These are phyloP conservation scores for Hylaea fasciaria DNA, from an alignment of 2,888 invertebrate genomes.

Conservation along the genomic window DNA sequence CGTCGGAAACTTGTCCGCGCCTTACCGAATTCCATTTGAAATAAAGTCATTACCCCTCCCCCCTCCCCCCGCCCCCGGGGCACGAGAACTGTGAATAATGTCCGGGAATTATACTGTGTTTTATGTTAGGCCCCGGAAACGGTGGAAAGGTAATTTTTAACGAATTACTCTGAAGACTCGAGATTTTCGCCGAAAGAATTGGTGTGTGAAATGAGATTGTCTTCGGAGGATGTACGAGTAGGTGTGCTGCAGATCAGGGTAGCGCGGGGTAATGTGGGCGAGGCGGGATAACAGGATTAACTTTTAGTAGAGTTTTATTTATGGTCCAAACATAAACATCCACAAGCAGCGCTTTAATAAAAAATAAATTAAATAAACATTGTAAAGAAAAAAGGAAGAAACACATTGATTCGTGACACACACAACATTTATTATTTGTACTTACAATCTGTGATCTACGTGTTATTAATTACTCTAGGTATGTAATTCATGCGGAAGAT, in stretches of 20 bases:
- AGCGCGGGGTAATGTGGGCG: slow-evolving; percentile 2
- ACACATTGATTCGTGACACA: no score
- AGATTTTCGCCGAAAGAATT: slow-evolving; percentile 61
- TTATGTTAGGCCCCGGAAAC: slow-evolving; percentile 57
- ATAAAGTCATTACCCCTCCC: slow-evolving; percentile 63
- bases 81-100: slow-evolving; percentile 72
- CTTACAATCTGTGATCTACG: no score
- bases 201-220: slow-evolving; percentile 72
- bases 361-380: no score
- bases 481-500: no score
- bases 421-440: no score
- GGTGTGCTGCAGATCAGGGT: slow-evolving; percentile 19
- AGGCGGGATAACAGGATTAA: no score
- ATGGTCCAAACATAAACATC: no score
- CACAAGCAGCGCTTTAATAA: no score
- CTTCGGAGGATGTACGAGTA: slow-evolving; percentile 46
- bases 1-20: slow-evolving; percentile 45
- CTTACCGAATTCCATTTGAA: slow-evolving; percentile 64
- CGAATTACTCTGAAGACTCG: slow-evolving; percentile 67
- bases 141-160: slow-evolving; percentile 58
- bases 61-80: slow-evolving; percentile 53
- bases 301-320: no score
- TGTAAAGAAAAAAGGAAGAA: no score
- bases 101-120: slow-evolving; percentile 71
- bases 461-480: no score